These are phyloP conservation scores for Schrankia costaestrigalis DNA, from an alignment of 2,888 invertebrate genomes.

Conservation along the genomic window DNA sequence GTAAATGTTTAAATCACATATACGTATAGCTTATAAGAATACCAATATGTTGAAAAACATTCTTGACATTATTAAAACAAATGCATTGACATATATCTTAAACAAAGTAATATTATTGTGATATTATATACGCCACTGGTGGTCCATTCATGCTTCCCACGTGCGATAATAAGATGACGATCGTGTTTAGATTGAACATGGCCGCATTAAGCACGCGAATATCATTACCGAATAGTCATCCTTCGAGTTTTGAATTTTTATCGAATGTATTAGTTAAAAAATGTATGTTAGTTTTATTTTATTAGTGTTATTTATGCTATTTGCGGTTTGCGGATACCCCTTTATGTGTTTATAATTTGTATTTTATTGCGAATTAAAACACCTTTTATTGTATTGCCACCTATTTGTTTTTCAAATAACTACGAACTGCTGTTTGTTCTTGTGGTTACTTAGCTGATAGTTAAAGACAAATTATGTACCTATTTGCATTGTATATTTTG, in stretches of 20 bases:
- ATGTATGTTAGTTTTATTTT: not conserved
- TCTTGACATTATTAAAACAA: too few relatives aligned
- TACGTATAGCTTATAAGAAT: too few relatives aligned
- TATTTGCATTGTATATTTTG: too few relatives aligned
- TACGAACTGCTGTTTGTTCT: too few relatives aligned
- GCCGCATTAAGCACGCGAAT: conserved; percentile 23
- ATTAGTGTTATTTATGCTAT: conserved; percentile 2
- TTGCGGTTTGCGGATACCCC: not conserved
- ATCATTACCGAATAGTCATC: conserved; percentile 24
- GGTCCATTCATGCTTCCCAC: conserved; percentile 33
- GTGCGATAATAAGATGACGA: conserved; percentile 30
- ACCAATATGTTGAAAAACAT: too few relatives aligned
- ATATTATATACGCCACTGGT: conserved; percentile 31
- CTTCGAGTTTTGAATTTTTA: conserved; percentile 21
- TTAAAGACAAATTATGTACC: too few relatives aligned
- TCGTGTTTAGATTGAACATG: conserved; percentile 29
- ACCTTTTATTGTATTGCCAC: too few relatives aligned
- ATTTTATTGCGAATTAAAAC: too few relatives aligned
- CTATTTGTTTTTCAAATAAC: too few relatives aligned
- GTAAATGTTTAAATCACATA: too few relatives aligned
- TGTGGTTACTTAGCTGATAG: too few relatives aligned
- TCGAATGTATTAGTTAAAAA: conserved; percentile 19
- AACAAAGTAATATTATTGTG: conserved; percentile 15
- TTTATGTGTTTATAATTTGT: conserved; percentile 29
- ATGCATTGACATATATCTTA: too few relatives aligned